phyloP scores from a whole-genome alignment of 1,140 invertebrate species.

The Ceratina australensis region DNA sequence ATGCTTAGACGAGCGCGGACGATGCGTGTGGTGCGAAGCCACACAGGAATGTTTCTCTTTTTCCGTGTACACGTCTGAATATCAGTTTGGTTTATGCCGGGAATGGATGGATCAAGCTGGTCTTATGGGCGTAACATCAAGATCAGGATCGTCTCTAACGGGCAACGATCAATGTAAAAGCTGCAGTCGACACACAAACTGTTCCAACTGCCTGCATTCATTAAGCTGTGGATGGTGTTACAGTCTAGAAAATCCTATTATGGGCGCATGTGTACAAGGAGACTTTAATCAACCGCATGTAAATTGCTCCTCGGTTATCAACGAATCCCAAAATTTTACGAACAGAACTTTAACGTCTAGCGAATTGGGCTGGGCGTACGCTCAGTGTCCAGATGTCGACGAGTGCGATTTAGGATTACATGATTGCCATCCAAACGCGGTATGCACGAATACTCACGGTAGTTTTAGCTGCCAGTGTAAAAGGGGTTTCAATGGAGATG shows the following conservation, averaged over 20 bases:
- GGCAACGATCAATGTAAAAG: constrained; percentile 87
- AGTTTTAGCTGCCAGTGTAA: constrained; percentile 92
- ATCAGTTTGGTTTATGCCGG: constrained; percentile 94
- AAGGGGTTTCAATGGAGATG: constrained; percentile 92
- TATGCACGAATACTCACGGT: constrained; percentile 94
- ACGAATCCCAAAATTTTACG: constrained; percentile 78
- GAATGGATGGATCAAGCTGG: constrained; percentile 93
- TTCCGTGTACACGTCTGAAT: constrained; percentile 95
- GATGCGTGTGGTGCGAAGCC: constrained; percentile 97
- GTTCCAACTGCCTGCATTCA: constrained; percentile 88
- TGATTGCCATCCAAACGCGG: constrained; percentile 93
- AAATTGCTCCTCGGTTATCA: constrained; percentile 82
- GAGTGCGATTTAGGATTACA: constrained; percentile 93
- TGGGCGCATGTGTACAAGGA: constrained; percentile 88
- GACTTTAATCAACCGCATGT: constrained; percentile 88
- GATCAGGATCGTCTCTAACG: constrained; percentile 68
- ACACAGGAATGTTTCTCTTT: constrained; percentile 95
- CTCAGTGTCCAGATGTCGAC: constrained; percentile 95
- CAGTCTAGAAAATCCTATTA: constrained; percentile 91
- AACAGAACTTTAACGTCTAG: constrained; percentile 78
- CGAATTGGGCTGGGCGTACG: constrained; percentile 89
- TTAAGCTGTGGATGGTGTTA: constrained; percentile 97
- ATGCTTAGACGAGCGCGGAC: constrained; percentile 90
- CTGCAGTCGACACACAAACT: constrained; percentile 88
- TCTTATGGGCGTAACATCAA: constrained; percentile 76